Evolutionary conservation across 2,888 invertebrate genomes (phyloP).

Genomic region (Ichneumoninae sp.): DNA sequence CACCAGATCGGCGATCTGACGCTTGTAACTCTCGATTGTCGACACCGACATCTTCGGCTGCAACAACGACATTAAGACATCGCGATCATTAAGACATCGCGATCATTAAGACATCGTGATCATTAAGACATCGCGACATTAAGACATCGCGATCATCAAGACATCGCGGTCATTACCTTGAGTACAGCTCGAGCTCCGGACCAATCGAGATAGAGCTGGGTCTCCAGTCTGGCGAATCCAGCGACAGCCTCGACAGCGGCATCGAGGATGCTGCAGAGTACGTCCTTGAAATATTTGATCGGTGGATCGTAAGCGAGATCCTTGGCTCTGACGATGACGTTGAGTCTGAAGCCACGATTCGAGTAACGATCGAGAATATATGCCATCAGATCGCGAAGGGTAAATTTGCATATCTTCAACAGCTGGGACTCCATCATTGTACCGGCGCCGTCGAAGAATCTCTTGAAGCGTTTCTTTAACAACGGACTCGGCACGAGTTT

Average conservation of each 20-base stretch:
- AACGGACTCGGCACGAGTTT: slow-evolving; percentile 89
- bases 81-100: too few relatives aligned
- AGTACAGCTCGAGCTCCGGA: slow-evolving; percentile 71
- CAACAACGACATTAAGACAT: slow-evolving; percentile 41
- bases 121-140: too few relatives aligned
- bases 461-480: slow-evolving; percentile 89
- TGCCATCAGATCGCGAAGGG: slow-evolving; percentile 91
- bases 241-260: slow-evolving; percentile 90
- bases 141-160: too few relatives aligned
- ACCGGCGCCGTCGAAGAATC: slow-evolving; percentile 94
- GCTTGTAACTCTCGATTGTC: slow-evolving; percentile 88
- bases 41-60: slow-evolving; percentile 92
- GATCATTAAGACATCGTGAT: too few relatives aligned
- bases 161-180: slow-evolving; percentile 69
- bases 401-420: slow-evolving; percentile 91
- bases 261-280: slow-evolving; percentile 90
- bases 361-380: slow-evolving; percentile 90
- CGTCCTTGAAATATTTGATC: slow-evolving; percentile 90
- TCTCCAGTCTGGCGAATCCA: slow-evolving; percentile 92
- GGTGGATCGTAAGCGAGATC: slow-evolving; percentile 90
- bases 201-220: slow-evolving; percentile 90
- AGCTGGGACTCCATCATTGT: slow-evolving; percentile 96
- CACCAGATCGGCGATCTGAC: slow-evolving; percentile 88
- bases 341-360: slow-evolving; percentile 89
- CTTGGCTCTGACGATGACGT: slow-evolving; percentile 87